Evolutionary conservation across 1,140 invertebrate genomes (phyloP), one percentile per base, ranked within the genome.

Genomic region (Rhizoglyphus robini): DNA sequence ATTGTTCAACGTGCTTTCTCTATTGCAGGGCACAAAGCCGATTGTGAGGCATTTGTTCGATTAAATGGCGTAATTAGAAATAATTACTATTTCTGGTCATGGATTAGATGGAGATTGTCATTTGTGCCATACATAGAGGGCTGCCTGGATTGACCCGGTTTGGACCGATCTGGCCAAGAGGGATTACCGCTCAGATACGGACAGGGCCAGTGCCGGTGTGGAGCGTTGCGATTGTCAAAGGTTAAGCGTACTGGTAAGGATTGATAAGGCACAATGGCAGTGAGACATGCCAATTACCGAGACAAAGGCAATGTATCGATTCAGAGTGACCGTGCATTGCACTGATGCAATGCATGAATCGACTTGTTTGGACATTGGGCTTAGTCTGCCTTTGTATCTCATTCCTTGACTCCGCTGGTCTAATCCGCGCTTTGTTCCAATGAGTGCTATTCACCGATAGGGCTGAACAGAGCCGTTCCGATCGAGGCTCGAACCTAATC

Each of bases 1-100:
- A 4, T 46, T 4, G 8, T 31, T 54, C 31, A 15, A 11, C 23
- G 15, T 20, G 8, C 8, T 54, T 25, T 32, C 5, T 8, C 51
- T 8, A 32, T 32, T 5, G 41, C 23, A 54, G 23, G 8, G 51
- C 8, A 27, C 20, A 54, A 54, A 54, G 51, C 51, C 51, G 51
- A 54, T 54, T 54, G 51, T 8, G 15, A 23, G 8, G 51, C 23
- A 54, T 54, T 54, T 54, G 51, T 54, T 54, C 51, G 8, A 54
- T 54, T 54, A 54, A 54, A 54, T 54, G 51, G 8, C 20, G 51
- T 54, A 54, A 54, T 54, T 54, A 54, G 51, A 54, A 8, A 54
- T 54, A 54, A 54, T 54, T 54, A 54, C 51, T 54, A 18, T 41
- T 41, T 41, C 36, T 41, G 8, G 8, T 41, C 36, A 41, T 41